Base-by-base conservation (phyloP, 1,140 invertebrate genomes). In the Pogonognathellus flavescens region DNA sequence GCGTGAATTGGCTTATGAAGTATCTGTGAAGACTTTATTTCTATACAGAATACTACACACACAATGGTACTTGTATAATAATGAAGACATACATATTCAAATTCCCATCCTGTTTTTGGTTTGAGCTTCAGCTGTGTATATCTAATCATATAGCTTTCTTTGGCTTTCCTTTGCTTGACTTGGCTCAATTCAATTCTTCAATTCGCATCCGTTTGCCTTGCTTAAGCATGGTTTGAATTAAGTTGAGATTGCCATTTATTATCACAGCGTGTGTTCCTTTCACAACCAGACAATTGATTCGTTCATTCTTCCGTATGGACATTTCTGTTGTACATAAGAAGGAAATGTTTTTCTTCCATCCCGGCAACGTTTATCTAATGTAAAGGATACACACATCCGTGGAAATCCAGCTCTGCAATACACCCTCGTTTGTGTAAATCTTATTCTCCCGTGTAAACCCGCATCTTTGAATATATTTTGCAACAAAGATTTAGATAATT, bases 161-260 rank as follows among this genome's bases (percentile, higher is more conserved):
- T 66, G 60, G 20, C 60, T 66, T 66, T 66, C 25, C 60, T 66
- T 4, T 20, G 60, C 62, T 31, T 31, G 62, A 31, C 70, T 76
- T 5, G n/a, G 16, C 14, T 76, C 70, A 76, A 25, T 49, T 31
- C 31, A 76, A 49, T 76, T 76, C 31, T n/a, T 57, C 53, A 13
- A 76, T 76, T 76, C 70, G 16, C 70, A 76, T 76, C 25, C 31
- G 41, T 50, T 31, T 76, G 25, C 41, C 10, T 76, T 76, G 70
- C 70, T 76, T 41, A 76, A 31, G 25, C 25, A 50, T 18, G 70
- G 70, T 50, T 76, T 50, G 41, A 49, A 76, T 76, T 50, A 41
- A 76, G 70, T 76, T 76, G 41, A 76, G 70, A 76, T 76, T 76
- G 70, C 70, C 70, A 76, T 76, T 76, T 76, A 76, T 76, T 76